A percentile compares a stretch with the other conserved stretches of the same genome.
Conservation (phyloP, 2,797 vertebrate genomes). For the Gymnothorax reevesii region DNA sequence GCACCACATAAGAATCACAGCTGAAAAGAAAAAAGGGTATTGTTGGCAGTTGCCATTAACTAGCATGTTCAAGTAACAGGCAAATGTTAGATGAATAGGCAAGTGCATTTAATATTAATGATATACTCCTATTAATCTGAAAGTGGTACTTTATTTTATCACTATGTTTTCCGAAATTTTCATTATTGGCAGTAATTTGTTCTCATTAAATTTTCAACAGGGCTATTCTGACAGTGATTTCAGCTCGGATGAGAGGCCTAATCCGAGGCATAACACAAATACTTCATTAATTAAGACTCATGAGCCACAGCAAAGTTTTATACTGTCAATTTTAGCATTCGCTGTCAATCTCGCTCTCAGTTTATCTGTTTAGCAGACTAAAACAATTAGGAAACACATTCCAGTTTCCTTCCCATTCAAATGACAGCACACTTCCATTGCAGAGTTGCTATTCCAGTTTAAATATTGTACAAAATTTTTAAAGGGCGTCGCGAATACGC, state of each 20-base stretch:
- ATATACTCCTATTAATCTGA: background rate
- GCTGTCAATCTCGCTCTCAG: background rate
- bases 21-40: too few species aligned
- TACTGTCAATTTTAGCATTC: background rate
- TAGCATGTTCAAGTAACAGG: background rate
- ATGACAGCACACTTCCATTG: background rate
- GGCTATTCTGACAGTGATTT: background rate
- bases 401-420: background rate
- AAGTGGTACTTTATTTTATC: conserved; percentile 1
- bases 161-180: background rate
- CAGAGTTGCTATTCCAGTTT: background rate
- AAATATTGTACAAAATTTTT: background rate
- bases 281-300: background rate
- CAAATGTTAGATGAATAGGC: background rate
- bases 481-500: background rate
- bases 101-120: background rate
- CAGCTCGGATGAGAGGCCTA: background rate
- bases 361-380: background rate
- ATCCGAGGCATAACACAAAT: background rate
- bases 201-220: conserved; percentile 2
- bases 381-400: background rate
- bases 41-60: background rate
- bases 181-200: background rate
- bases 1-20: too few species aligned
- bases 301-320: background rate